A percentile compares a stretch with the other conserved stretches of the same genome.
Evolutionary conservation across 2,797 vertebrate genomes (phyloP).

Genomic region (Gymnothorax javanicus): DNA sequence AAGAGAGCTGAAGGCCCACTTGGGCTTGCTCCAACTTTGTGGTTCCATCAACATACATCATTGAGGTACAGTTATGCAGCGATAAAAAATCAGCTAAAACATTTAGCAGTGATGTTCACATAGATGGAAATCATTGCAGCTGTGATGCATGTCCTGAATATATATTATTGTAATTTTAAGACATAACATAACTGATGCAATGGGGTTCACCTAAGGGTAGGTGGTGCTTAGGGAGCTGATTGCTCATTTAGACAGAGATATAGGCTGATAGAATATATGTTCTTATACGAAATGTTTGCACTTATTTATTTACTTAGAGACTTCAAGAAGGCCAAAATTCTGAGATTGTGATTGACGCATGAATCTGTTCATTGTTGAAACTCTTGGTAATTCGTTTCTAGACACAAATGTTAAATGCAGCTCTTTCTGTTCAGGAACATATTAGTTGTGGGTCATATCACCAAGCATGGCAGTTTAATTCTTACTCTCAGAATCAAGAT

Average conservation of each 20-base stretch:
- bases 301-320: not conserved
- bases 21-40: constrained; percentile 1
- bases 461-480: not conserved
- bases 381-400: not conserved
- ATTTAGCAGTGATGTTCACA: not conserved
- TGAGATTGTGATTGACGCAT: not conserved
- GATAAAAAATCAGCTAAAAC: not conserved
- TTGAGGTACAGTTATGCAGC: constrained; percentile 6
- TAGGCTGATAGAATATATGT: too few species aligned
- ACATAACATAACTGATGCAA: not conserved
- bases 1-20: not conserved
- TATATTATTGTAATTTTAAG: not conserved
- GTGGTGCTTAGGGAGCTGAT: too few species aligned
- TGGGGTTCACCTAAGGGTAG: not conserved
- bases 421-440: not conserved
- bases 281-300: too few species aligned
- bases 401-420: not conserved
- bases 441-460: not conserved
- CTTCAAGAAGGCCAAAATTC: not conserved
- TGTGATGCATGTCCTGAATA: not conserved
- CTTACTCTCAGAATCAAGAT: not conserved
- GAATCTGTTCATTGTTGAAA: not conserved
- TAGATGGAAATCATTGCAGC: not conserved
- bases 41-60: not conserved
- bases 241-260: too few species aligned